Evolutionary conservation across 2,113 vertebrate genomes (phyloP), one percentile per base, ranked within the genome.

Genomic region (Vidua chalybeata): DNA sequence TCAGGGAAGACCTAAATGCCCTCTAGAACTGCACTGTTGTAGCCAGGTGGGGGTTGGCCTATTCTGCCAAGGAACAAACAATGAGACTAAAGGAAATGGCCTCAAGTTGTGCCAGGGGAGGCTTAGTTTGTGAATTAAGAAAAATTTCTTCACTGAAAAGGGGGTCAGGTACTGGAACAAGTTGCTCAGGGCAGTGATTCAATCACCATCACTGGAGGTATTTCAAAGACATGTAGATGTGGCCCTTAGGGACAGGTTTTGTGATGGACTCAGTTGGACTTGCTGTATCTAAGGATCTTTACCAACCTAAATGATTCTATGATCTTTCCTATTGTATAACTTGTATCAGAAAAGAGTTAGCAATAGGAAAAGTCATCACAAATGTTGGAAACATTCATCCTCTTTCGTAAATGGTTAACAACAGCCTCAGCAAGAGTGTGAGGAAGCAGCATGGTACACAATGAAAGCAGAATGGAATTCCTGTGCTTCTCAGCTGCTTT

Each of bases 11-110:
- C 17, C 27, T 73, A 28, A 77, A n/a, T 2, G 3, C 20, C 15
- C 23, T 55, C 30, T 58, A 21, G 13, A 69, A 23, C 4, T 64
- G 27, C 22, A 76, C 14, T 67, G 35, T 2, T 49, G 48, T 26
- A 77, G 59, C 2, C 3, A 58, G 27, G 46, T 39, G 10, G 24
- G n/a, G 8, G 31, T 62, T 0, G 0, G 56, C 62, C 46, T 62
- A 48, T 52, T 66, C 30, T 71, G 37, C 30, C 30, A 75, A 41
- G 23, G 55, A 80, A 71, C 15, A 61, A 61, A 46, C 2, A 15
- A 71, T 7, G 21, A 22, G 30, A 75, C 37, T 67, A 62, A 61
- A 61, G 37, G 41, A 83, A 92, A 89, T 0, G 0, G 17, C 46
- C 58, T 87, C 51, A 48, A 48, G 52, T 16, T 84, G 46, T 12